A percentile compares a stretch with the other conserved stretches of the same genome.
Conservation (phyloP, 2,113 vertebrate species). For the Corvus moneduloides region DNA sequence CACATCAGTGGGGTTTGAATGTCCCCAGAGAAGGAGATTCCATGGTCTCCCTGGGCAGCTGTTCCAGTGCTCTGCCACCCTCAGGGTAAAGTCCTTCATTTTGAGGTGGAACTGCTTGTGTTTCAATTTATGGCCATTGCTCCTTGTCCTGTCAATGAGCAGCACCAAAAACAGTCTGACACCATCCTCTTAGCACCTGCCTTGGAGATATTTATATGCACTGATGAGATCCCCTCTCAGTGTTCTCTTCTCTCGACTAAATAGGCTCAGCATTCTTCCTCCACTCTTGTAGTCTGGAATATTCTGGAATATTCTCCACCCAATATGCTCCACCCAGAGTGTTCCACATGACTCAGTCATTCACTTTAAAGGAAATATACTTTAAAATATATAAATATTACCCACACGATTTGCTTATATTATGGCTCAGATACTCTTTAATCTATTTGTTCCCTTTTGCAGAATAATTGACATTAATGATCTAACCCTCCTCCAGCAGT, state of each 20-base stretch:
- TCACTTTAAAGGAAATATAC: neutral
- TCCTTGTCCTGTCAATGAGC: rapidly evolving
- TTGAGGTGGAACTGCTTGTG: neutral
- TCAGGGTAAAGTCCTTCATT: neutral
- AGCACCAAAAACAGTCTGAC: neutral
- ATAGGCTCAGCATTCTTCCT: neutral
- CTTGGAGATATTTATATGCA: neutral
- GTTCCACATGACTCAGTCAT: neutral
- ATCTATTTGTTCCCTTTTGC: neutral
- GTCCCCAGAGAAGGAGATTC: neutral
- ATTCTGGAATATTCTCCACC: no score
- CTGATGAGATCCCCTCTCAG: neutral
- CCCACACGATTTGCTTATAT: neutral
- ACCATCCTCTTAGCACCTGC: no score
- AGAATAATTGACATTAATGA: neutral
- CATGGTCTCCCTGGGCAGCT: neutral
- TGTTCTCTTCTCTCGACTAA: neutral
- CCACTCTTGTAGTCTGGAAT: no score
- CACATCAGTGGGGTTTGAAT: neutral
- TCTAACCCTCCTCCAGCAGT: neutral
- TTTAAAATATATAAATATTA: neutral
- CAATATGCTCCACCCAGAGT: neutral
- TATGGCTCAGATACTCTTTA: neutral
- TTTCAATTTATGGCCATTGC: neutral
- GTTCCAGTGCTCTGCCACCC: neutral